Evolutionary conservation across 92 coral and sea anemone species (phyloP).

Genomic region (Paramuricea clavata): DNA sequence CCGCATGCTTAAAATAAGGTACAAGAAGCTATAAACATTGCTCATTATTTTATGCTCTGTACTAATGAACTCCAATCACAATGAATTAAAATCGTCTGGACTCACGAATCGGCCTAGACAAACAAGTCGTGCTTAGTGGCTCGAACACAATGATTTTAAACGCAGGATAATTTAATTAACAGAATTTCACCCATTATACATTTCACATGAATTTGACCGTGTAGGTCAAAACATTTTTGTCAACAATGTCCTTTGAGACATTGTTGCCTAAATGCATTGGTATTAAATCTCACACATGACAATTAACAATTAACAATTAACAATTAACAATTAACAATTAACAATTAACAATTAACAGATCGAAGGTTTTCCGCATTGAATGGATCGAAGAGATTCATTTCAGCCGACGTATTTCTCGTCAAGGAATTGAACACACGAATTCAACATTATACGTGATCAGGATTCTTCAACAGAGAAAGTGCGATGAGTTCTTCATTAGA

Average conservation of each 20-base stretch:
- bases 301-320: no score
- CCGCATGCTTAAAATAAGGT: not conserved
- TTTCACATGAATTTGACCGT: no score
- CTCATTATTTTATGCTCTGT: not conserved
- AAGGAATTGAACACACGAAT: not conserved
- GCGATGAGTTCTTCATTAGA: not conserved
- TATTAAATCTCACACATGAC: not conserved
- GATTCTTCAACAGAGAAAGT: not conserved
- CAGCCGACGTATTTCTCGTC: not conserved
- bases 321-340: no score
- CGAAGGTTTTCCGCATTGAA: not conserved
- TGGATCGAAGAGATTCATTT: no score
- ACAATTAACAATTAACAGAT: no score
- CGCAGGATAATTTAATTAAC: no score
- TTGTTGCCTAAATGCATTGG: not conserved
- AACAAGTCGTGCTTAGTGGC: no score
- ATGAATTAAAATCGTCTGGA: not conserved
- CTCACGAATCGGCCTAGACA: no score
- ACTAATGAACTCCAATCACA: not conserved
- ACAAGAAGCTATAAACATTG: not conserved
- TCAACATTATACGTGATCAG: not conserved
- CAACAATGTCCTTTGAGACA: not conserved
- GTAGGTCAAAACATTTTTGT: not conserved
- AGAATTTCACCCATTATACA: no score
- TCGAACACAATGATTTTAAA: no score